A percentile compares a stretch with the other conserved stretches of the same genome.
These are phyloP conservation scores for Chloropsis cyanopogon DNA, from an alignment of 2,113 vertebrate species.

Conservation along the genomic window DNA sequence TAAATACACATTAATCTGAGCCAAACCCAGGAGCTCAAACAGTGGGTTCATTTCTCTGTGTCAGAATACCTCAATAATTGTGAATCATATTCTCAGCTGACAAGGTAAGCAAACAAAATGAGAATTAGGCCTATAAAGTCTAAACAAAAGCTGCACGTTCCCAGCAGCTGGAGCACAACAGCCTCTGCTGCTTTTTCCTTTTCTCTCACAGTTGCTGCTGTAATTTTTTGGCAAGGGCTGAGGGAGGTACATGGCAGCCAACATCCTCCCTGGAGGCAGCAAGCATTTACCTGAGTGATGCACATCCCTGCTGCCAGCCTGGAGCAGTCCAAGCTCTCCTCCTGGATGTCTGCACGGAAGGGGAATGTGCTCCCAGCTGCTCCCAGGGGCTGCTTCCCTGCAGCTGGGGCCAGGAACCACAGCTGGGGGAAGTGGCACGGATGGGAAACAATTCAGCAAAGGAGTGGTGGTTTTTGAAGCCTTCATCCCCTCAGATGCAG, in stretches of 20 bases:
- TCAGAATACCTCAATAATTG: not conserved
- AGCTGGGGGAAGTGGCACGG: not conserved
- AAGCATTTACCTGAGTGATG: constrained; percentile 27
- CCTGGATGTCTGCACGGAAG: not conserved
- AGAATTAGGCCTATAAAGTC: not conserved
- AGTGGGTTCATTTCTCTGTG: not conserved
- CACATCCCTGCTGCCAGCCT: not conserved
- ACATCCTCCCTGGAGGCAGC: not conserved
- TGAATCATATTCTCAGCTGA: not conserved
- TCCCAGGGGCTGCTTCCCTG: not conserved
- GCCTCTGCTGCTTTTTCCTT: not conserved
- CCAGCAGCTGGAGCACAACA: not conserved
- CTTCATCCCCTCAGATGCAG: not conserved
- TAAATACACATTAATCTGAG: not conserved
- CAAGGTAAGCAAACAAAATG: not conserved
- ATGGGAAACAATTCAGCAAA: not conserved
- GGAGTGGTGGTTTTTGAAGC: not conserved
- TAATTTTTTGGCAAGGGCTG: not conserved
- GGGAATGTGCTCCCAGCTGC: not conserved
- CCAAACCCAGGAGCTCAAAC: not conserved
- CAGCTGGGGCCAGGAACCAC: not conserved
- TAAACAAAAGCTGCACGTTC: not conserved
- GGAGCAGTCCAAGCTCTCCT: not conserved
- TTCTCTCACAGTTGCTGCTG: not conserved
- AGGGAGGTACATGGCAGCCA: not conserved